A percentile compares a stretch with the other conserved stretches of the same genome.
Evolutionary conservation across 2,797 vertebrate species (phyloP).

Genomic region (Numenius phaeopus): DNA sequence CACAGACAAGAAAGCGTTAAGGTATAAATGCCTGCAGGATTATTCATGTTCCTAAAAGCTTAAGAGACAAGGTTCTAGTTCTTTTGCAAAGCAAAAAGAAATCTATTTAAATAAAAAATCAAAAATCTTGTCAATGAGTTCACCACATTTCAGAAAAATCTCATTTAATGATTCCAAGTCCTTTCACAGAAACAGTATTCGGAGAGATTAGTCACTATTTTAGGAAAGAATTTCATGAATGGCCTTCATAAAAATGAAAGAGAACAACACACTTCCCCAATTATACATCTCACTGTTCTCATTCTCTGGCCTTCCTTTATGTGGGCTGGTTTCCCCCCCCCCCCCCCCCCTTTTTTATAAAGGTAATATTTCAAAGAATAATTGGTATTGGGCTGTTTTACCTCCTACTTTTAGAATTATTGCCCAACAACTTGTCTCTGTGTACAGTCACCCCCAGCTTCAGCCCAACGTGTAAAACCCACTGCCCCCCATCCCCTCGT

Average conservation of each 20-base stretch:
- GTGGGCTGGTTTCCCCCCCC: rapidly evolving
- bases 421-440: neutral
- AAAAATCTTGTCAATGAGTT: neutral
- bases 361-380: neutral
- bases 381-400: neutral
- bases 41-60: neutral
- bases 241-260: neutral
- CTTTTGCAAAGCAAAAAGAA: neutral
- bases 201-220: neutral
- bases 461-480: neutral
- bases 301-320: neutral
- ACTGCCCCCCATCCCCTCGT: neutral
- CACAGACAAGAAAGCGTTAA: neutral
- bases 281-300: neutral
- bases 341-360: neutral
- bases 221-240: neutral
- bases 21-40: neutral
- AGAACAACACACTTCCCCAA: neutral
- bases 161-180: neutral
- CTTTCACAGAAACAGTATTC: conserved; percentile 19
- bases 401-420: neutral
- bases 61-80: neutral
- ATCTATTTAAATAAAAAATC: neutral
- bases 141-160: neutral
- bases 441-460: neutral